These are phyloP conservation scores for Xylophagus ater DNA, from an alignment of 2,888 invertebrate species.

Conservation along the genomic window DNA sequence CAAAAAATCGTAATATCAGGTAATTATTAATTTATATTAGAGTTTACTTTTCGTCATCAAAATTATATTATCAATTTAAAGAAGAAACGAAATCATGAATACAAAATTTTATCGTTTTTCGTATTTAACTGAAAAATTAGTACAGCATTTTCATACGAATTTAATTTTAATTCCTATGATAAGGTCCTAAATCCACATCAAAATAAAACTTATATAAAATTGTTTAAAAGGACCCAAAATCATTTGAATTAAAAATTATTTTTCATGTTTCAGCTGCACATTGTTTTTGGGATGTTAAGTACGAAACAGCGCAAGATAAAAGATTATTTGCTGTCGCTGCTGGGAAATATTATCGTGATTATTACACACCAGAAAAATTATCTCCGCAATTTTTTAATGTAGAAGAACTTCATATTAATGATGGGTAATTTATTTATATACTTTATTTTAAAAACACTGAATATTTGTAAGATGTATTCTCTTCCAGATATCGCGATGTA, in stretches of 20 bases:
- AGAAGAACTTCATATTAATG: slow-evolving; percentile 14
- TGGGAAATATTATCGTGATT: slow-evolving; percentile 11
- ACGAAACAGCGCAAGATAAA: neutral
- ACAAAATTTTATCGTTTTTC: too few relatives aligned
- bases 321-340: neutral
- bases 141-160: too few relatives aligned
- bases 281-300: slow-evolving; percentile 15
- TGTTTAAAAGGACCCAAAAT: too few relatives aligned
- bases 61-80: too few relatives aligned
- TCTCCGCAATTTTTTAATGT: slow-evolving; percentile 16
- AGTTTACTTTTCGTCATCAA: neutral
- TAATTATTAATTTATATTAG: slow-evolving; percentile 6
- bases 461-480: neutral
- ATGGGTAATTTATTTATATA: slow-evolving; percentile 9
- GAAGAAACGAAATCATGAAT: too few relatives aligned
- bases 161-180: too few relatives aligned
- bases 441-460: neutral
- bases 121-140: too few relatives aligned
- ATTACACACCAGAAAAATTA: slow-evolving; percentile 12
- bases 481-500: slow-evolving; percentile 19
- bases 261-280: slow-evolving; percentile 18
- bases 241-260: too few relatives aligned
- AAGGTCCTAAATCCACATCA: too few relatives aligned
- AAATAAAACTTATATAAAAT: too few relatives aligned
- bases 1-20: slow-evolving; percentile 25